Base-by-base conservation (phyloP, 2,113 vertebrate genomes). In the Tursiops truncatus region DNA sequence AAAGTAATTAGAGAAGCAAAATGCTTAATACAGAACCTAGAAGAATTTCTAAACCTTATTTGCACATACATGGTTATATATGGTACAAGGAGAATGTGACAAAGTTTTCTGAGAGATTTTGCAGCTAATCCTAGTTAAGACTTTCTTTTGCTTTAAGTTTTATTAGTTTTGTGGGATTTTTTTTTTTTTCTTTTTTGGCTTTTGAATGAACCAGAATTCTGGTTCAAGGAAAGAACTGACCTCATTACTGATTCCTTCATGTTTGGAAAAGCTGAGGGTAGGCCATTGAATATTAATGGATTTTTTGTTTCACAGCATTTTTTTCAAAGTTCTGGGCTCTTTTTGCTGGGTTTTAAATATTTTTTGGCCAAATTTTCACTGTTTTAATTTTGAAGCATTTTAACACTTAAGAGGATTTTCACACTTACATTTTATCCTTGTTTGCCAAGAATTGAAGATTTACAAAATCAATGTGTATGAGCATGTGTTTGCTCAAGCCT, bases 161-260 rank as follows among this genome's bases (percentile, higher is more conserved):
- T 62, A 65, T 95, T 86, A 85, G 62, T 20, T 83, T 50, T 90
- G 33, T 15, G 1, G 33, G n/a, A 0, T 38, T 17, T 60, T 44
- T 60, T 67, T 67, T 25, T 53, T 31, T 17, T 60, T 53, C 47
- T 67, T 25, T 53, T 47, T 71, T 83, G 12, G 12, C 74, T 60
- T 97, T 41, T 92, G 62, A 89, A 92, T 83, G 62, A 91, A 92
- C 25, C 4, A 60, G 67, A 92, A 94, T 92, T 95, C 62, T 94
- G 67, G 67, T 85, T 96, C 80, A 97, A 94, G 91, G 47, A 76
- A 83, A 84, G 47, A 87, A 21, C 71, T 93, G 67, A 85, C 67
- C 65, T 53, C 21, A 62, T n/a, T 83, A 56, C 68, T 87, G 85
- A 71, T 28, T 93, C 44, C 56, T 68, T 83, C 56, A 63, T 33